Evolutionary conservation across 2,113 vertebrate genomes (phyloP).

Genomic region (Nerophis ophidion): DNA sequence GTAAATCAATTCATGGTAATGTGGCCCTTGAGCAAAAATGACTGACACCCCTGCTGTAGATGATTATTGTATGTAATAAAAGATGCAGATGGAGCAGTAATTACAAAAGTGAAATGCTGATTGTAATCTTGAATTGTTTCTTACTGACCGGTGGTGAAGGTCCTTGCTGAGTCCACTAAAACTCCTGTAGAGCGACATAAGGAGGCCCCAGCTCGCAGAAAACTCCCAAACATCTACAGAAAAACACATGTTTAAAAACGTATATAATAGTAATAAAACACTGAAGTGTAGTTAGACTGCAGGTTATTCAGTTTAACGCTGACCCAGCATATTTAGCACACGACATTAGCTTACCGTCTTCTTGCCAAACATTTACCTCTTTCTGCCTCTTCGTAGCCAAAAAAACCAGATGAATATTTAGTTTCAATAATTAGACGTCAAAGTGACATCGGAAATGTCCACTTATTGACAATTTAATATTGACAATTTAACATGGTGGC

Average conservation of each 20-base stretch:
- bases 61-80: too few species aligned
- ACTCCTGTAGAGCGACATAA: conserved; percentile 47
- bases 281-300: too few species aligned
- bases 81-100: too few species aligned
- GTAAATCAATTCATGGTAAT: too few species aligned
- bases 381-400: conserved; percentile 20
- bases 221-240: conserved; percentile 46
- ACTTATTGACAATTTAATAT: conserved; percentile 26
- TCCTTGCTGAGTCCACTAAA: conserved; percentile 38
- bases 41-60: too few species aligned
- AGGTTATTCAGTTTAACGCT: conserved; percentile 10
- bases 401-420: not conserved
- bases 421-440: not conserved
- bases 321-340: conserved; percentile 8
- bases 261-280: not conserved
- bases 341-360: not conserved
- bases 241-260: not conserved
- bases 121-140: too few species aligned
- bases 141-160: conserved; percentile 52
- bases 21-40: too few species aligned
- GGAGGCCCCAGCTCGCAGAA: conserved; percentile 47
- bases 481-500: conserved; percentile 12
- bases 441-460: not conserved
- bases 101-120: too few species aligned
- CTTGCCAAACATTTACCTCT: conserved; percentile 21